Evolutionary conservation across 2,797 vertebrate species (phyloP).

Genomic region (Moxostoma hubbsi): DNA sequence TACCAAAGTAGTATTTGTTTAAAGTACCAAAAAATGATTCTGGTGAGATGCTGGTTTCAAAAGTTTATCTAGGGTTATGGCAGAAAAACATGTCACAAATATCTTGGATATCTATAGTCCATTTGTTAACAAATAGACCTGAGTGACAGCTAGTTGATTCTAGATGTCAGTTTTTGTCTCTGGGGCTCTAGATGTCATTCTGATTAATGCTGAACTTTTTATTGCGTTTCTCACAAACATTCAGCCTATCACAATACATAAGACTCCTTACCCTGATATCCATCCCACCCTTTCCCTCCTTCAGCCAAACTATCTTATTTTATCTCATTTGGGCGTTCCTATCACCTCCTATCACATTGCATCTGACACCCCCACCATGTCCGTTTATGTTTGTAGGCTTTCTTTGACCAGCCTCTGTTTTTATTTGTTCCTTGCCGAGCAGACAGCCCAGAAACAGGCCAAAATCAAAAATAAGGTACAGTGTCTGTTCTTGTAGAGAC

Average conservation of each 20-base stretch:
- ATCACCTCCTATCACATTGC: slow-evolving; percentile 20
- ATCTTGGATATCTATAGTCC: neutral
- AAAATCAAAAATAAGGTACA: slow-evolving; percentile 97
- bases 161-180: slow-evolving; percentile 52
- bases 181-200: slow-evolving; percentile 61
- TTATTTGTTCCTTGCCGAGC: slow-evolving; percentile 84
- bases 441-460: slow-evolving; percentile 97
- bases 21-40: neutral
- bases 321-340: slow-evolving; percentile 59
- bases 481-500: slow-evolving; percentile 77
- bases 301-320: slow-evolving; percentile 55
- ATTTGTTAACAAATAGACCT: slow-evolving; percentile 28
- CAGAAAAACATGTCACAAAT: slow-evolving; percentile 22
- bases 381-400: slow-evolving; percentile 58
- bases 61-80: slow-evolving; percentile 2
- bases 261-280: slow-evolving; percentile 54
- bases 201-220: slow-evolving; percentile 60
- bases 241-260: slow-evolving; percentile 55
- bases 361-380: slow-evolving; percentile 9
- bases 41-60: slow-evolving; percentile 20
- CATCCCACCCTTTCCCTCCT: slow-evolving; percentile 42
- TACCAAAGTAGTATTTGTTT: no score
- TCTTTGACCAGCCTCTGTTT: slow-evolving; percentile 83
- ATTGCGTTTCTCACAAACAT: slow-evolving; percentile 47
- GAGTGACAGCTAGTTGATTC: slow-evolving; percentile 46